These are phyloP conservation scores for Acomys russatus DNA, from an alignment of 2,797 vertebrate genomes.

Conservation along the genomic window DNA sequence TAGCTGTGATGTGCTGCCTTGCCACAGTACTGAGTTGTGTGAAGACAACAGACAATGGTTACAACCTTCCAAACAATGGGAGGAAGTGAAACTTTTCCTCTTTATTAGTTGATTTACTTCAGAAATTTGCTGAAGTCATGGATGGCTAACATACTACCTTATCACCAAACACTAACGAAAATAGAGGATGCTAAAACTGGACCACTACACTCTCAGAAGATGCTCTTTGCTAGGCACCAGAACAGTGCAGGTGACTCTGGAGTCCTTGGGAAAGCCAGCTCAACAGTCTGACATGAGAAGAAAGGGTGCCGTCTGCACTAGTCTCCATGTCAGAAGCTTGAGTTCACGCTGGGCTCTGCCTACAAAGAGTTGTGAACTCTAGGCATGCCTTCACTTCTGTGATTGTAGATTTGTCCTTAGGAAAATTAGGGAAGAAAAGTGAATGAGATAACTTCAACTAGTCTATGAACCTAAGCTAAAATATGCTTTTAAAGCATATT, in stretches of 20 bases:
- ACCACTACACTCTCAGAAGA: background rate
- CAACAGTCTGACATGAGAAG: fast-evolving
- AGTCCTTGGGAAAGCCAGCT: background rate
- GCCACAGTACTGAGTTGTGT: too few species aligned
- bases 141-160: too few species aligned
- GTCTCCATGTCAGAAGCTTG: background rate
- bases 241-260: background rate
- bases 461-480: background rate
- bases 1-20: background rate
- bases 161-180: background rate
- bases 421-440: background rate
- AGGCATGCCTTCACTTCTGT: background rate
- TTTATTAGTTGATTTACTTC: background rate
- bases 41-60: background rate
- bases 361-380: background rate
- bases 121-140: background rate
- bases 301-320: fast-evolving
- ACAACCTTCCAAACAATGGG: background rate
- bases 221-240: background rate
- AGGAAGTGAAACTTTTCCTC: background rate
- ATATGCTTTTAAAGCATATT: background rate
- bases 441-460: background rate
- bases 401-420: background rate
- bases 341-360: background rate
- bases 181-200: background rate